Conservation (phyloP, 2,797 vertebrate species). For the Poeciliopsis infans region DNA sequence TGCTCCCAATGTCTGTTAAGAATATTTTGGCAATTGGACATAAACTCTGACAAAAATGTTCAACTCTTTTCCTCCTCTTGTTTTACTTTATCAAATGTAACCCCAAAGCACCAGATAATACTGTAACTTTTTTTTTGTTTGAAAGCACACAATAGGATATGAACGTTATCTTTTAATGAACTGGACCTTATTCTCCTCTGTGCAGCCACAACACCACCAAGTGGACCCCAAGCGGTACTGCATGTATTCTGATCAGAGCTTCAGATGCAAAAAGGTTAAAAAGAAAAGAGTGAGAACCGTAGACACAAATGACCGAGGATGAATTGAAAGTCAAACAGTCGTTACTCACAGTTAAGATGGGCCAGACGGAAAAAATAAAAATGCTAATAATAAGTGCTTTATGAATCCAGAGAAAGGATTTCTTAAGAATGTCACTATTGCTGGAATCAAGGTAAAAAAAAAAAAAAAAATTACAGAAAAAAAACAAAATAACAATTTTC, state of each 20-base stretch:
- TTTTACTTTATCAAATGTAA: neutral
- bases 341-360: neutral
- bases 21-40: neutral
- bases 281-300: neutral
- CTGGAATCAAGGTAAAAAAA: constrained; percentile 27
- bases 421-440: neutral
- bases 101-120: neutral
- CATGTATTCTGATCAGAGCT: no score
- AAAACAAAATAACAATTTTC: neutral
- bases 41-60: neutral
- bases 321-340: neutral
- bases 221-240: constrained; percentile 36
- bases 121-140: constrained; percentile 8
- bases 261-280: neutral
- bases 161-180: neutral
- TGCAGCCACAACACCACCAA: constrained; percentile 62
- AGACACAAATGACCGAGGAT: neutral
- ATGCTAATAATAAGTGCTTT: neutral
- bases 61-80: neutral
- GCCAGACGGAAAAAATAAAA: neutral
- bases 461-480: neutral
- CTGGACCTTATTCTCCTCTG: neutral
- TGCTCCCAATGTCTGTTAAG: neutral
- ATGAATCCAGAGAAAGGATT: constrained; percentile 1
- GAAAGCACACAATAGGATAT: constrained; percentile 16